Conservation (phyloP, 2,113 vertebrate species). For the Isichthys henryi region DNA sequence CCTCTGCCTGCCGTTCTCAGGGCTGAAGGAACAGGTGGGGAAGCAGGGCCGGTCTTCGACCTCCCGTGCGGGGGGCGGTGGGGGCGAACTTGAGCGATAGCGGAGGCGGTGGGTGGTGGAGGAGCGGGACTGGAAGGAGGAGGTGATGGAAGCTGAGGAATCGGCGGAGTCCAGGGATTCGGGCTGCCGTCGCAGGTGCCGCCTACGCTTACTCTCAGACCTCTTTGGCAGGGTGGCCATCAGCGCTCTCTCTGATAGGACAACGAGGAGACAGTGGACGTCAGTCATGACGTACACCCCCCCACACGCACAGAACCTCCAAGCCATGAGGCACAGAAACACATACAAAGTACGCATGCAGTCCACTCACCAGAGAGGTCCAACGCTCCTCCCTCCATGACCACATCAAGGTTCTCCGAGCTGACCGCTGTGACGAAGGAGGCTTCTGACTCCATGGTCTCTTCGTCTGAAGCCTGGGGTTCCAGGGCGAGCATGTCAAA, state of each 20-base stretch:
- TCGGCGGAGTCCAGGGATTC: conserved; percentile 64
- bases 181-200: conserved; percentile 57
- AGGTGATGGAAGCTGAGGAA: conserved; percentile 59
- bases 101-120: conserved; percentile 72
- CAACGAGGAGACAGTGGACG: background rate
- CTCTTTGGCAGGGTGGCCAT: conserved; percentile 59
- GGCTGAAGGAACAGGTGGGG: conserved; percentile 84
- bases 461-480: conserved; percentile 87
- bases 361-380: conserved; percentile 69
- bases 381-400: conserved; percentile 71
- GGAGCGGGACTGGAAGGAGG: conserved; percentile 46
- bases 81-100: conserved; percentile 78
- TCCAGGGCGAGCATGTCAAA: conserved; percentile 91
- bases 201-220: conserved; percentile 58
- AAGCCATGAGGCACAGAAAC: background rate
- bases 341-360: background rate
- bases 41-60: conserved; percentile 73
- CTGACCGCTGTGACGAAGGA: conserved; percentile 92
- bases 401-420: conserved; percentile 85
- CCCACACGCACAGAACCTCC: background rate
- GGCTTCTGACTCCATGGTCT: conserved; percentile 92
- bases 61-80: conserved; percentile 50
- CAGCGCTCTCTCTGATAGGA: conserved; percentile 66
- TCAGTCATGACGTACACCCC: background rate
- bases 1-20: conserved; percentile 87